Conservation (phyloP, 2,113 vertebrate genomes). For the Arvicanthis niloticus region DNA sequence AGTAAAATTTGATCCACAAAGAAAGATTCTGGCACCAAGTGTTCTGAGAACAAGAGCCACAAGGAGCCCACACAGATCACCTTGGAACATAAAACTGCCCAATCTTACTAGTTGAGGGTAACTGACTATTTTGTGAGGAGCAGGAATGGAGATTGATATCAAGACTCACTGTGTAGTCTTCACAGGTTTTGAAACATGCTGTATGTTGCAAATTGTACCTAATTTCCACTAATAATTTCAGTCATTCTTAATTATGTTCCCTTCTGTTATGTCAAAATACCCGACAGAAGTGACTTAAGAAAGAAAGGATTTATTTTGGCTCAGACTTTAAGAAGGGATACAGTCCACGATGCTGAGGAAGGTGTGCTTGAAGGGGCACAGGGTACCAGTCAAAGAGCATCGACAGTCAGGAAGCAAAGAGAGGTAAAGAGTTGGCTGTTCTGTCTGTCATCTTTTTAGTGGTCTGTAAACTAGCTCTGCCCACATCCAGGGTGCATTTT, state of each 20-base stretch:
- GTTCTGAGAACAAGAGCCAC: neutral
- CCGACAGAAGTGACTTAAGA: neutral
- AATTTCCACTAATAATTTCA: neutral
- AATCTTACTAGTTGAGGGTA: neutral
- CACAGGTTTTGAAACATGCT: conserved; percentile 14
- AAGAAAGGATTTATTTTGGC: neutral
- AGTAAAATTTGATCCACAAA: conserved; percentile 13
- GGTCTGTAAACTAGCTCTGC: neutral
- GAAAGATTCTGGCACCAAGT: neutral
- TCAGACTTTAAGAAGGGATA: neutral
- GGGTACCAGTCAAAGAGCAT: neutral
- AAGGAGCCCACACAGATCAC: neutral
- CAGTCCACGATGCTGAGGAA: too few relatives aligned
- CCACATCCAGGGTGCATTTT: neutral
- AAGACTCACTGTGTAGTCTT: neutral
- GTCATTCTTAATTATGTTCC: neutral
- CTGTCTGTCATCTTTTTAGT: neutral
- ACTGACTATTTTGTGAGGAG: neutral
- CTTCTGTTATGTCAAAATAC: neutral
- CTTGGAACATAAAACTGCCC: neutral
- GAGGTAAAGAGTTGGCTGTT: neutral
- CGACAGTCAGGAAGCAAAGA: neutral
- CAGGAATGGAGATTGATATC: neutral
- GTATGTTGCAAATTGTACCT: neutral
- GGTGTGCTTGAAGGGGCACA: too few relatives aligned